Base-by-base conservation (phyloP, 2,113 vertebrate genomes). In the Apteryx mantelli region DNA sequence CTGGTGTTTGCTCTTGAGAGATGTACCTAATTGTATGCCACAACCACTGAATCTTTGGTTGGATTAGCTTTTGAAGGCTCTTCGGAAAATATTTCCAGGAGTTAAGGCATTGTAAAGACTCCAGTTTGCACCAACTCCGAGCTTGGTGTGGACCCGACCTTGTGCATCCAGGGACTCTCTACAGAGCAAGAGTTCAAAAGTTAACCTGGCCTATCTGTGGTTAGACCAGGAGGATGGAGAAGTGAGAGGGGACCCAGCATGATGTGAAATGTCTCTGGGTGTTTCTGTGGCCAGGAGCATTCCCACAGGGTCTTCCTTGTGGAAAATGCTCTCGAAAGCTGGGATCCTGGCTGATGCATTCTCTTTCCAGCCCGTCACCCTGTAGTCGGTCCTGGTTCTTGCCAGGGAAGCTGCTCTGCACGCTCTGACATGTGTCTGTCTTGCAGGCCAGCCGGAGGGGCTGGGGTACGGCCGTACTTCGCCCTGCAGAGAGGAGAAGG, bases 401-500 rank as follows among this genome's bases (percentile, higher is more conserved):
- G 56, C 56, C 17, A 8, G 30, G 56, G 30, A 60, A 60, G 32
- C 56, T 60, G 56, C 56, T 34, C 56, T 34, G 32, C 17, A 13
- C 32, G 13, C 56, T 64, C 48, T 20, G 32, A 86, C 2, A 0
- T 4, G 0, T 9, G 7, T 96, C n/a, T 97, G 73, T 97, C 90
- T 91, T 97, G 94, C 98, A 99, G 99, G 99, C 93, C 99, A 99
- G 28, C 98, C 98, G 36, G 99, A 99, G 78, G 98, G 98, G 24
- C 97, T 98, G 65, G 99, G 99, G 25, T 99, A 99, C 7, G 97
- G 98, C 91, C 97, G 97, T 92, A 98, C 98, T 96, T 99, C 99
- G 0, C 99, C 99, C 28, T 98, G 99, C 95, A 98, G 97, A 96
- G 99, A 99, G 34, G 98, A 99, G 65, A 99, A 99, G 96, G 97